These are phyloP conservation scores for Eulithis prunata DNA, from an alignment of 2,888 invertebrate species.

Conservation along the genomic window DNA sequence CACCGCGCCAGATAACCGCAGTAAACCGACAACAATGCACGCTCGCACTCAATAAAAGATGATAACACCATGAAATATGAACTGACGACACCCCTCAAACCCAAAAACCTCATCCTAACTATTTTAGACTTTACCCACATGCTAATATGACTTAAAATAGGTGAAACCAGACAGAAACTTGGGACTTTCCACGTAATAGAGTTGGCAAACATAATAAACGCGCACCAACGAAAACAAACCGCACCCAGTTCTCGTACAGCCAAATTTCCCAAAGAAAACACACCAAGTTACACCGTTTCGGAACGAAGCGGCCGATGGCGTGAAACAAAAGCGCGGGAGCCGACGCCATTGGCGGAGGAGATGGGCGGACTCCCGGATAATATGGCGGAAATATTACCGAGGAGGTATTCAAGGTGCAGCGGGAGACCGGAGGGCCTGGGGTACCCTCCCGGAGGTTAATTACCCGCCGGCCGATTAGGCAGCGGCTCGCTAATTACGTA, in stretches of 20 bases:
- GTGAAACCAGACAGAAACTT: conserved; percentile 40
- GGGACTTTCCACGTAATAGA: conserved; percentile 56
- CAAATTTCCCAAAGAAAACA: conserved; percentile 79
- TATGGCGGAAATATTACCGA: conserved; percentile 84
- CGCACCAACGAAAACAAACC: conserved; percentile 78
- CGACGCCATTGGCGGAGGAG: conserved; percentile 80
- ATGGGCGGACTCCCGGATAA: conserved; percentile 80
- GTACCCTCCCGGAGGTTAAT: conserved; percentile 77
- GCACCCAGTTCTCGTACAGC: conserved; percentile 72
- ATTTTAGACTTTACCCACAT: conserved; percentile 44
- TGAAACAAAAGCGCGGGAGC: conserved; percentile 84
- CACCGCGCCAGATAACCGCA: conserved; percentile 77
- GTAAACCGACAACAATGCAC: conserved; percentile 83
- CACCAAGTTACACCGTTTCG: conserved; percentile 79
- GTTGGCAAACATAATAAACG: conserved; percentile 70
- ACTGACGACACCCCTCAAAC: conserved; percentile 75
- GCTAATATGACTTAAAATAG: conserved; percentile 38
- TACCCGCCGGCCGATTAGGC: conserved; percentile 84
- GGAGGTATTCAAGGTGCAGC: conserved; percentile 79
- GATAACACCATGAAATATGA: conserved; percentile 84
- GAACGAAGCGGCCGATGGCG: conserved; percentile 70
- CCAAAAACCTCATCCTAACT: conserved; percentile 38
- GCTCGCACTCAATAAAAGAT: conserved; percentile 84
- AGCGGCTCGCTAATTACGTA: conserved; percentile 84
- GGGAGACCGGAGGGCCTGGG: conserved; percentile 58